Evolutionary conservation across 2,113 vertebrate genomes (phyloP).

Genomic region (Bubo scandiacus): DNA sequence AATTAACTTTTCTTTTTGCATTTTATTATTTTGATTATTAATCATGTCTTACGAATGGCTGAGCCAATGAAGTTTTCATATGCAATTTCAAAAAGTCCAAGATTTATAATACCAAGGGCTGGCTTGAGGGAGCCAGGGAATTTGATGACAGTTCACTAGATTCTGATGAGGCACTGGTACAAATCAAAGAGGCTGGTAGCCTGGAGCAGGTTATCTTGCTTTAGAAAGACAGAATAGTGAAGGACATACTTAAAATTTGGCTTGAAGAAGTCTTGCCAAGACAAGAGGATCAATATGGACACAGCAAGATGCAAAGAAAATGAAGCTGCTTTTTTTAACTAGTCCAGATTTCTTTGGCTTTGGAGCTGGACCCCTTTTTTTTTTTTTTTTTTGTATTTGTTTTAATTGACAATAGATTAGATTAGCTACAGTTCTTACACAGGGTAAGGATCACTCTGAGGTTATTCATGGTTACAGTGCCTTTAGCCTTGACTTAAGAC

Average conservation of each 20-base stretch:
- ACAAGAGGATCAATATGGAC: neutral
- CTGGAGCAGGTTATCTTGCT: neutral
- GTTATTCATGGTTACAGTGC: neutral
- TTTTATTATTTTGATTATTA: slow-evolving; percentile 74
- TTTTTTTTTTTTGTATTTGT: neutral
- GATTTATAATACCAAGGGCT: slow-evolving; percentile 9
- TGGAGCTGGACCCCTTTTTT: neutral
- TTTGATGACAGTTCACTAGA: neutral
- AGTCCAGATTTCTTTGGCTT: neutral
- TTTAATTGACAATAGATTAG: neutral
- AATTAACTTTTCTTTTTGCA: slow-evolving; percentile 48
- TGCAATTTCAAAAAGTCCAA: slow-evolving; percentile 40
- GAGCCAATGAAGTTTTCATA: slow-evolving; percentile 48
- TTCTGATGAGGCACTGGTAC: neutral
- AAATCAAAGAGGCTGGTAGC: neutral
- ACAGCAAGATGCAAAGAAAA: neutral
- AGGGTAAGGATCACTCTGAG: neutral
- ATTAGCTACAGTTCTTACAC: neutral
- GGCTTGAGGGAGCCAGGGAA: neutral
- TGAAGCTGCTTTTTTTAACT: neutral
- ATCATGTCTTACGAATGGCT: slow-evolving; percentile 69
- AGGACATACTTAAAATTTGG: neutral
- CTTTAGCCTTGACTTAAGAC: neutral
- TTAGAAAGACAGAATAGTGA: neutral
- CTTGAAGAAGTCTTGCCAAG: neutral